Evolutionary conservation across 2,797 vertebrate genomes (phyloP), one percentile per base, ranked within the genome.

Genomic region (Arremon aurantiirostris): DNA sequence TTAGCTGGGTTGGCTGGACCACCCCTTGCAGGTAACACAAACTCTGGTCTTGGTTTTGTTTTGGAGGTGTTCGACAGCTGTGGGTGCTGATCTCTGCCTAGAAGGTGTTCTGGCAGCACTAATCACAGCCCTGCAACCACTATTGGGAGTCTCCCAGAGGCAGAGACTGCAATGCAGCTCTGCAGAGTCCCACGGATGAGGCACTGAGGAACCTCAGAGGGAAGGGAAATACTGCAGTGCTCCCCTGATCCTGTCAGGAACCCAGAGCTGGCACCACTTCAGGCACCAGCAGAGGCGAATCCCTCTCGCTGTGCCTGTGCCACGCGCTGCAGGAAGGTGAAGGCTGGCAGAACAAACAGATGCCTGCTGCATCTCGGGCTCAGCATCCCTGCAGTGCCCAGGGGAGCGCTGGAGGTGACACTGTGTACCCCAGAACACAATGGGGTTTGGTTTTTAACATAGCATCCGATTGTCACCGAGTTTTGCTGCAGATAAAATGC

Each of bases 1-100:
- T 98, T 99, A 60, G 97, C 99, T 19, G 99, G 99, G 73, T 98
- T 99, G 97, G 99, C 98, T 5, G 99, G 99, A 92, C 99, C 99
- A 65, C 99, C 99, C 53, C 98, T 99, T 13, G 99, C 98, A 98
- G 99, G 99, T 99, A 98, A 97, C 12, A 56, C 12, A 56, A 23
- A 42, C 44, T 75, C 46, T 3, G 2, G 2, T 8, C 3, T 52
- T 8, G 2, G 2, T 21, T 21, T 21, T 37, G 55, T 28, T 39
- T 23, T 6, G 24, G 13, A 14, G 37, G 0, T 17, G 24, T 78
- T 28, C 52, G 86, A 4, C 30, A 59, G 64, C 60, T 50, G 6
- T 4, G 9, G 39, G 52, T 66, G 78, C 35, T 37, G 79, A 3
- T 53, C 26, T 37, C 53, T 56, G 46, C 3, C 73, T 47, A 14